These are phyloP conservation scores for Colletes collaris DNA, from an alignment of 2,888 invertebrate species.

Conservation along the genomic window DNA sequence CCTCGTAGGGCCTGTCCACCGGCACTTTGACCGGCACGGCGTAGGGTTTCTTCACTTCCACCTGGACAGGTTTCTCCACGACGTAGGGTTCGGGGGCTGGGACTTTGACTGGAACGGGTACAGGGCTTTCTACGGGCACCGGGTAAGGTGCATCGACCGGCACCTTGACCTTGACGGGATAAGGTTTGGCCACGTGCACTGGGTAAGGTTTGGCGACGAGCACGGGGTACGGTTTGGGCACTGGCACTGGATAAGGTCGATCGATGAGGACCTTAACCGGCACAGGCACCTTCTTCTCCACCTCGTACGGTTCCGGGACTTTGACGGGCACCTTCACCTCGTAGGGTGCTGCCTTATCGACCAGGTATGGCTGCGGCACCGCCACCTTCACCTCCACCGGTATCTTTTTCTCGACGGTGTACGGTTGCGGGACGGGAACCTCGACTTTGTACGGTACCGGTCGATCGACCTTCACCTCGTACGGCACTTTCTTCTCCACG, in stretches of 20 bases:
- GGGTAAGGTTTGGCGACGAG: constrained; percentile 89
- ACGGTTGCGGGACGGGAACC: constrained; percentile 81
- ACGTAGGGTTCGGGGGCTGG: constrained; percentile 86
- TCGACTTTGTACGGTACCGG: constrained; percentile 69
- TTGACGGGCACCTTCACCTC: constrained; percentile 89
- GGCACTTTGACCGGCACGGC: constrained; percentile 88
- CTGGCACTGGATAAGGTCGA: constrained; percentile 68
- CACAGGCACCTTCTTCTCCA: constrained; percentile 88
- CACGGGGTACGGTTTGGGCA: constrained; percentile 86
- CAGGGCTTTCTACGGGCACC: constrained; percentile 88
- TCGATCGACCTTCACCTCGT: constrained; percentile 74
- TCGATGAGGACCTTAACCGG: constrained; percentile 89
- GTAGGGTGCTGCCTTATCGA: constrained; percentile 84
- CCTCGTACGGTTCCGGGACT: constrained; percentile 89
- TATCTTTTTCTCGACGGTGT: constrained; percentile 78
- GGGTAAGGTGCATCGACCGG: constrained; percentile 85
- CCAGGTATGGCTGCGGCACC: constrained; percentile 75
- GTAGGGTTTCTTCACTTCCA: constrained; percentile 84
- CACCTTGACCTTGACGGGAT: constrained; percentile 84
- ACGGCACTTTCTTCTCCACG: constrained; percentile 78
- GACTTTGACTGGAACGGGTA: constrained; percentile 88
- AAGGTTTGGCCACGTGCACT: constrained; percentile 80
- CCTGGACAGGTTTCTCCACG: constrained; percentile 87
- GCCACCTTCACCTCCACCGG: constrained; percentile 75
- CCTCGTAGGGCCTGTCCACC: constrained; percentile 88